These are phyloP conservation scores for Lagorchestes hirsutus DNA, from an alignment of 2,797 vertebrate genomes.

Conservation along the genomic window DNA sequence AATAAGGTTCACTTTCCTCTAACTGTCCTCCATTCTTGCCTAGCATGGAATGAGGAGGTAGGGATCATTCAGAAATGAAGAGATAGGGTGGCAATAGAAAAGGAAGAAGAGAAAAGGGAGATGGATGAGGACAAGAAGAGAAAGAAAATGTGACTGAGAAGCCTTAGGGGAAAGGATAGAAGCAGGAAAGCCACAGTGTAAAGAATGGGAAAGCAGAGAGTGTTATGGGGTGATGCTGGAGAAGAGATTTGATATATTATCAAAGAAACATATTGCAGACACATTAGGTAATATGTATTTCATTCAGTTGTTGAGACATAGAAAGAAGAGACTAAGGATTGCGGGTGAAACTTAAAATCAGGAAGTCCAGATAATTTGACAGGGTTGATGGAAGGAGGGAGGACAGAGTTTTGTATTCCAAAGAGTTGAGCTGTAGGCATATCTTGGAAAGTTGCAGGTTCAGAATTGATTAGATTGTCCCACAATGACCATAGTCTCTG, in stretches of 20 bases:
- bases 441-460: not conserved
- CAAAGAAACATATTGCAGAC: not conserved
- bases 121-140: not conserved
- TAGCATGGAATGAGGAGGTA: not conserved
- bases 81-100: not conserved
- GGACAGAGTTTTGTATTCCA: not conserved
- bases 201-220: not conserved
- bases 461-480: not conserved
- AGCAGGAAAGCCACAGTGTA: not conserved
- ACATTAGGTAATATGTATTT: not conserved
- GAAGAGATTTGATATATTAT: not conserved
- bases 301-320: not conserved
- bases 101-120: not conserved
- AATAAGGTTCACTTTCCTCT: not conserved
- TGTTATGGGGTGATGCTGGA: not conserved
- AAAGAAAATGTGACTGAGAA: not conserved
- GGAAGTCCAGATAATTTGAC: not conserved
- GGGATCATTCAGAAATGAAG: not conserved
- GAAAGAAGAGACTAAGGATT: not conserved
- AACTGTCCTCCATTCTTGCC: not conserved
- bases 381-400: not conserved
- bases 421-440: not conserved
- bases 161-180: not conserved
- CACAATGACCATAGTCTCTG: not conserved
- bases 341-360: not conserved